Evolutionary conservation across 1,140 invertebrate species (phyloP), one percentile per base, ranked within the genome.

Genomic region (Neelides sp.): DNA sequence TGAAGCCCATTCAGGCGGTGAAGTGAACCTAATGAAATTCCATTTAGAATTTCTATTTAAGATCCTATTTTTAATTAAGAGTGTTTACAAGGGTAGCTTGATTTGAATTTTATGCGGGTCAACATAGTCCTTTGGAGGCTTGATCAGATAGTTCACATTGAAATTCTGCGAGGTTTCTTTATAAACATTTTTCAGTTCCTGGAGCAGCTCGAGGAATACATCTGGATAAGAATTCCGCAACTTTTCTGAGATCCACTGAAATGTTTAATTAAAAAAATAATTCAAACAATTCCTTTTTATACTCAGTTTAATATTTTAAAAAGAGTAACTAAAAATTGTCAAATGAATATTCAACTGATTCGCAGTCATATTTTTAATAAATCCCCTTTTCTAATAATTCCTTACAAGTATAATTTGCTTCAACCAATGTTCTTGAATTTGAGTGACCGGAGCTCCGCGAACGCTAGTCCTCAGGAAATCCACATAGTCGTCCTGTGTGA

Each of bases 391-490:
- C 26, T 8, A 7, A 46, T 8, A 17, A 34, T 23, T 20, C n/a
- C 35, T 36, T 37, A 58, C 57, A 7, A 24, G 19, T 15, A 39
- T 19, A 26, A 59, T 59, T 24, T 48, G 51, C 5, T 45, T 48
- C 19, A 46, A 19, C 54, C 54, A 59, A 13, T 27, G 13, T 17
- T 37, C 22, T 17, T 56, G 49, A 4, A 59, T 22, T 10, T 53
- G 50, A 13, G 34, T 40, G 7, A 59, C 51, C 15, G 57, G 57
- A 19, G 57, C 57, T 2, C 49, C 23, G 0, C 50, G 35, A 7
- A 59, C 57, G 23, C 50, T 54, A 39, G 53, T 50, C 19, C 57
- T 27, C 3, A 55, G 32, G 19, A 50, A 59, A 15, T 59, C 57
- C 4, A 52, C 49, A 32, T 35, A 58, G 41, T 58, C 56, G 4